These are phyloP conservation scores for Rhabdophis nuchalis DNA, from an alignment of 2,797 vertebrate species.

Conservation along the genomic window DNA sequence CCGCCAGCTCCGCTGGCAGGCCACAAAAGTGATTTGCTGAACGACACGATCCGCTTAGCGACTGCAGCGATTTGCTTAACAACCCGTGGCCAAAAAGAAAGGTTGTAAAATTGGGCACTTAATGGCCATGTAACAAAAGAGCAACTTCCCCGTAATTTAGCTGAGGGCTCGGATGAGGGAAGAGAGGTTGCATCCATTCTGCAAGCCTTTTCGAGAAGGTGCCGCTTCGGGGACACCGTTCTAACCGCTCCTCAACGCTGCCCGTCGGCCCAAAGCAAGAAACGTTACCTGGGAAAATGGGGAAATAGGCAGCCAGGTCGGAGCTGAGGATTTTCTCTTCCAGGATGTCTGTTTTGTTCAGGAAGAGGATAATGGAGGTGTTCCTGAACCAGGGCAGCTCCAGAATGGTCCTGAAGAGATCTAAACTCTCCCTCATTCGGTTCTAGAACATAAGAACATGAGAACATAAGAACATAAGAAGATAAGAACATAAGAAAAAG, in stretches of 20 bases:
- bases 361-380: slow-evolving; percentile 89
- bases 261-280: not conserved
- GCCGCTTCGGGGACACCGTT: not conserved
- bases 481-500: too few species aligned
- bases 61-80: not conserved
- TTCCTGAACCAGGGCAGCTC: slow-evolving; percentile 90
- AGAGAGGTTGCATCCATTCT: not conserved
- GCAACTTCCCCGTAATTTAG: not conserved
- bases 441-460: too few species aligned
- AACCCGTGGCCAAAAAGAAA: not conserved
- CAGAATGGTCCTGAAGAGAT: slow-evolving; percentile 87
- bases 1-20: too few species aligned
- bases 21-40: not conserved
- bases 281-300: slow-evolving; percentile 77
- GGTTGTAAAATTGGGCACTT: not conserved
- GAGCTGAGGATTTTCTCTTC: slow-evolving; percentile 85
- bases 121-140: not conserved
- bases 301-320: slow-evolving; percentile 83
- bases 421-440: slow-evolving; percentile 90
- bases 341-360: slow-evolving; percentile 89
- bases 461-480: too few species aligned
- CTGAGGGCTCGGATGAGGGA: not conserved
- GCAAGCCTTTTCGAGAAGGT: not conserved
- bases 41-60: not conserved
- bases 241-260: not conserved